These are phyloP conservation scores for Thaumetopoea pityocampa DNA, from an alignment of 1,140 invertebrate species.

Conservation along the genomic window DNA sequence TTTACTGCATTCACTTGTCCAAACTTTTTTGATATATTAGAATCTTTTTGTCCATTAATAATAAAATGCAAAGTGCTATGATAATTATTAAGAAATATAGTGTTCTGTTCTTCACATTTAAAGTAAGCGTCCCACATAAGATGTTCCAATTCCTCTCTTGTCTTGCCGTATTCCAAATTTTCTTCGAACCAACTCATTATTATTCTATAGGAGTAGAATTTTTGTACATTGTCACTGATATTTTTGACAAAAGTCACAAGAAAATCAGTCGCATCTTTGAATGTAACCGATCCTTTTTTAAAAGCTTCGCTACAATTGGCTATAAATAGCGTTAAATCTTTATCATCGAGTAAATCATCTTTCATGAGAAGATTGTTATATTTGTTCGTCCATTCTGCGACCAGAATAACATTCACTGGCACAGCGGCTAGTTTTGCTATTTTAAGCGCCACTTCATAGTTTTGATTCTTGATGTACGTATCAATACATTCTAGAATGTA, in stretches of 20 bases:
- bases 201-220: conserved; percentile 74
- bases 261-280: conserved; percentile 75
- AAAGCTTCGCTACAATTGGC: conserved; percentile 77
- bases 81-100: conserved; percentile 50
- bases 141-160: conserved; percentile 70
- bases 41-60: conserved; percentile 51
- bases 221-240: conserved; percentile 62
- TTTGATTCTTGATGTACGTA: conserved; percentile 63
- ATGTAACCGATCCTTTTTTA: conserved; percentile 72
- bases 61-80: conserved; percentile 55
- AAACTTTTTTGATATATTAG: conserved; percentile 35
- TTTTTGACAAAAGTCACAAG: conserved; percentile 72
- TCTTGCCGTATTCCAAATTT: conserved; percentile 54
- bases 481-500: conserved; percentile 72
- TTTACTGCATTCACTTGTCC: conserved; percentile 36
- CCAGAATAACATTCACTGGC: conserved; percentile 69
- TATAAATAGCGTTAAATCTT: conserved; percentile 73
- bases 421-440: conserved; percentile 75
- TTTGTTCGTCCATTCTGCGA: conserved; percentile 72
- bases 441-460: conserved; percentile 76
- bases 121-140: conserved; percentile 76
- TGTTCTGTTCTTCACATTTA: conserved; percentile 35
- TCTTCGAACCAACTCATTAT: conserved; percentile 76
- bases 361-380: conserved; percentile 40
- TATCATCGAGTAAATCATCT: conserved; percentile 50